Base-by-base conservation (phyloP, 2,113 vertebrate species). In the Varanus komodoensis region DNA sequence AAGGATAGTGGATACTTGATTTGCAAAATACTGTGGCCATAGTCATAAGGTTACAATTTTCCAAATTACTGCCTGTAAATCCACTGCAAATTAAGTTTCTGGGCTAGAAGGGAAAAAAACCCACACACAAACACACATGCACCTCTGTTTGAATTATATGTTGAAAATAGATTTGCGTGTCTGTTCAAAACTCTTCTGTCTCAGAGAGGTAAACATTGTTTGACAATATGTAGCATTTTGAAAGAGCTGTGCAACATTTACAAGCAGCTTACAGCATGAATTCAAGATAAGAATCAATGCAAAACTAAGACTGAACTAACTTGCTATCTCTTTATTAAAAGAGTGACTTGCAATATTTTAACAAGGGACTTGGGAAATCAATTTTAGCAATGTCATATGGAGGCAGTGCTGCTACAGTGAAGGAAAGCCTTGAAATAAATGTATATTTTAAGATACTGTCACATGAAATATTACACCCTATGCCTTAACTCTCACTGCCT, bases 291-390 rank as follows among this genome's bases (percentile, higher is more conserved):
- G 38, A 84, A 89, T n/a, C 38, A 84, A 84, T 67, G 32, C 1
- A 89, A 89, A 78, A 50, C 12, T 78, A 48, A 78, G 74, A 23
- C 73, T 78, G 54, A 68, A 84, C 29, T 52, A 52, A 77, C 75
- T 48, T 50, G 61, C 73, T 77, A 44, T 52, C 29, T 84, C 73
- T 84, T 89, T 89, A 68, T 89, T 77, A 78, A 34, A 77, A 89
- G 29, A 78, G 73, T 84, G 88, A 89, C 88, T 89, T 89, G 82
- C 88, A 89, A 38, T 84, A 77, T 84, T 89, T 89, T 89, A 89
- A 89, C 71, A 67, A 34, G 82, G 48, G n/a, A 68, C 44, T 78
- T 78, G 48, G 82, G 82, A 84, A 89, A 68, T 52, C 61, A 77
- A 78, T 78, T 89, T 77, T 78, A 34, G 74, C 57, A 78, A 77